Base-by-base conservation (phyloP, 64 coral and sea anemone genomes). In the Porites australiensis region DNA sequence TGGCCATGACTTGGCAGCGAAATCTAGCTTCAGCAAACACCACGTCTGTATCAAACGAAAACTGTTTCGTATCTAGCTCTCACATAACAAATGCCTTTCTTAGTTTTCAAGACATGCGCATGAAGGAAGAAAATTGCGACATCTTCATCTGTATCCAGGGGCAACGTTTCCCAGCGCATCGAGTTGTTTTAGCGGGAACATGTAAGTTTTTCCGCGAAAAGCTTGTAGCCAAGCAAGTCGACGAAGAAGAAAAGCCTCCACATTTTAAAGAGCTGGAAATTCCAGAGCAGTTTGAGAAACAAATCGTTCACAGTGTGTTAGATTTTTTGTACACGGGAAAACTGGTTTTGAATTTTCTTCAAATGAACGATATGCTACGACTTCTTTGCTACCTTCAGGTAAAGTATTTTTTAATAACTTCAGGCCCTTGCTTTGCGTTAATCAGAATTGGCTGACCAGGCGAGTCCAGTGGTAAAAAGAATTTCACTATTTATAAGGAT, bases 21-120 rank as follows among this genome's bases (percentile, higher is more conserved):
- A 23, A 23, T 55, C 22, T 14, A 4, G 2, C 75, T 53, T 55
- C 75, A 10, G 3, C 75, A 77, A 50, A 21, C 53, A 55, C 3
- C 9, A 50, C 55, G 4, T 0, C 27, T 37, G 50, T 77, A 0
- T 50, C 75, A 4, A 78, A 78, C 8, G 50, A 78, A 57, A 78
- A 9, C 8, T 12, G 18, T 78, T 78, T 78, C 20, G 12, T 21
- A 12, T 55, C 50, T 53, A 51, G 57, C 8, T 54, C n/a, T 55
- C 75, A 78, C 75, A 23, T 2, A 18, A 2, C 20, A 19, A 78
- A 15, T 55, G 51, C 75, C n/a, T 78, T 78, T 20, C 19, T 22
- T 2, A 13, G 54, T 78, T 78, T 78, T 78, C 75, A 78, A 55
- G 75, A 78, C 18, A 57, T 78, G 75, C 75, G 73, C 6, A 47